Base-by-base conservation (phyloP, 2,797 vertebrate species). In the Orientallactaga sibirica region DNA sequence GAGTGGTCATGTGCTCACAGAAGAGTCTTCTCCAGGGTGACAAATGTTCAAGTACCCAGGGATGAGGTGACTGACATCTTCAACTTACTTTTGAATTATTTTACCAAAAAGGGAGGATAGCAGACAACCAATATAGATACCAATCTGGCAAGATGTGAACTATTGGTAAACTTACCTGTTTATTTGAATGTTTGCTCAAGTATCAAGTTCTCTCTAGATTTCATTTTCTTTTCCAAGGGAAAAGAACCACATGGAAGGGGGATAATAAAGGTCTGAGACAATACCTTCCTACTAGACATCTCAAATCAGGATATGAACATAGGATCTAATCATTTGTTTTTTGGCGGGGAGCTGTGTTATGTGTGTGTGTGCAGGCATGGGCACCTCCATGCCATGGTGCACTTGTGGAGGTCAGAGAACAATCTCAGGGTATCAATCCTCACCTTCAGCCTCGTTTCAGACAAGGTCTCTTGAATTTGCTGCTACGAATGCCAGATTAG, bases 11-110 rank as follows among this genome's bases (percentile, higher is more conserved):
- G 7, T 41, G 25, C n/a, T 74, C 27, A n/a, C 5, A 2, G 62
- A 76, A 55, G 37, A 5, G 43, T 83, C 84, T 88, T 91, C 77
- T 70, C 43, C 27, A 58, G 4, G 0, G 67, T 62, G 77, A 74
- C 27, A 73, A 85, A 74, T 29, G 29, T 61, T 67, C 3, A 55
- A 25, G 67, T 15, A 18, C 43, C 58, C 58, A 48, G 16, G 58
- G 16, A 84, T 25, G 37, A 88, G 74, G 15, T 61, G 62, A 75
- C 67, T 77, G 77, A 27, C 77, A 86, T n/a, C 22, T n/a, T 15
- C 52, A 81, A 76, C 62, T 78, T 86, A 73, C 24, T 68, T 75
- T 81, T 48, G 67, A 81, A 68, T 75, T 41, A 87, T 76, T 81
- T 88, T 68, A 61, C 48, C 58, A 84, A 73, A 93, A 82, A 64